A percentile compares a stretch with the other conserved stretches of the same genome.
phyloP scores from a whole-genome alignment of 23 tunicate genomes.

The Corella eumyota region DNA sequence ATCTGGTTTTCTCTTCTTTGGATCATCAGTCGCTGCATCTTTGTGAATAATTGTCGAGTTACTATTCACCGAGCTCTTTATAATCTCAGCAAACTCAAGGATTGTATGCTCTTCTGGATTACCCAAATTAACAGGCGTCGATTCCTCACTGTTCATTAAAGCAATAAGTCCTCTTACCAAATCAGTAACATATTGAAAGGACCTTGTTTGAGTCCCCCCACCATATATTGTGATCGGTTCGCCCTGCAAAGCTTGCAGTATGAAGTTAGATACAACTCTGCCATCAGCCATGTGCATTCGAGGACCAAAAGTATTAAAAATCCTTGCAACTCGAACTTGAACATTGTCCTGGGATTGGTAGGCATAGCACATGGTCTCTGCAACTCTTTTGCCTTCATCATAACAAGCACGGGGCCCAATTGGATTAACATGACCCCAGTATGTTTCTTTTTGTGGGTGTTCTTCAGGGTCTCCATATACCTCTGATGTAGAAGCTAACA shows the following conservation, averaged over 20 bases:
- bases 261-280: constrained; percentile 89
- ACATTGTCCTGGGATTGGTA: constrained; percentile 72
- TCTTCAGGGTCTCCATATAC: constrained; percentile 98
- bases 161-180: constrained; percentile 74
- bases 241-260: constrained; percentile 66
- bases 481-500: constrained; percentile 92
- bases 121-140: constrained; percentile 70
- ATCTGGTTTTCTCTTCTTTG: constrained; percentile 83
- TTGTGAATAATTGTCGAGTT: constrained; percentile 63
- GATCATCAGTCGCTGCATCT: constrained; percentile 78
- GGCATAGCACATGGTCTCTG: constrained; percentile 98
- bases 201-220: constrained; percentile 68
- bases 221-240: constrained; percentile 88
- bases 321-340: constrained; percentile 80
- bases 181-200: constrained; percentile 91
- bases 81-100: constrained; percentile 54
- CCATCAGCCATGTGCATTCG: constrained; percentile 99
- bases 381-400: constrained; percentile 97
- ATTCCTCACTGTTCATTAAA: constrained; percentile 70
- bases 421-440: constrained; percentile 99
- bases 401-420: constrained; percentile 98
- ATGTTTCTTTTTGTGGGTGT: constrained; percentile 84
- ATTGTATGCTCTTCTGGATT: constrained; percentile 90
- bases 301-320: constrained; percentile 89
- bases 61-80: constrained; percentile 30